Evolutionary conservation across 2,888 invertebrate genomes (phyloP), one percentile per base, ranked within the genome.

Genomic region (Sacculina carcini): DNA sequence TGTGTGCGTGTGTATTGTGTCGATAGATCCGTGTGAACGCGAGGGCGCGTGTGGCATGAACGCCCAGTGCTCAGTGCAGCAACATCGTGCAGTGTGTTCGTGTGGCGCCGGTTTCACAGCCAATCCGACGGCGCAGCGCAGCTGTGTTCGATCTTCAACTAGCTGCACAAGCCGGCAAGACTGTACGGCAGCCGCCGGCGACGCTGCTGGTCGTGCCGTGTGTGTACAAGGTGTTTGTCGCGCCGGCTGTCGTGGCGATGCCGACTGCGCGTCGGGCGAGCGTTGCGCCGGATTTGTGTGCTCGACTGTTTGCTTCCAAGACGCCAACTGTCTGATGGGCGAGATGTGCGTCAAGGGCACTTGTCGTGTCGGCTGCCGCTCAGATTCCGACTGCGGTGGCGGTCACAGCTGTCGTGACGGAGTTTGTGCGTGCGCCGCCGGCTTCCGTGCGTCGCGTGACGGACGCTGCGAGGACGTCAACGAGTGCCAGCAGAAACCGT

Each of bases 291-390:
- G 79, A 58, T 60, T 60, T 48, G 72, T 78, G 56, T 87, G 86
- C 60, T 73, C 77, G 21, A 86, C 85, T 69, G 75, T 86, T 32
- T 87, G 87, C 63, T 85, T 84, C 62, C 77, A 80, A 10, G 85
- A 85, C 62, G 83, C 80, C 61, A 89, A 87, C 62, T 89, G 89
- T 60, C 69, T 86, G 59, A 79, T 82, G 2, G 87, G 87, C 48
- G 87, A 89, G 68, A 76, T 87, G 53, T 87, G 89, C 59, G 75
- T 75, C 56, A 75, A 76, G 55, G 85, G 86, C 50, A 71, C 77
- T 39, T 89, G 89, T 61, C 74, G 79, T 60, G 73, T 78, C 3
- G 89, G 89, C 6, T 89, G 89, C 62, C 75, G 77, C 54, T 72
- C 75, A 0, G 82, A 84, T 62, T 71, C 76, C 2, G 86, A 87